Conservation (phyloP, 2,113 vertebrate genomes). For the Camelus dromedarius region DNA sequence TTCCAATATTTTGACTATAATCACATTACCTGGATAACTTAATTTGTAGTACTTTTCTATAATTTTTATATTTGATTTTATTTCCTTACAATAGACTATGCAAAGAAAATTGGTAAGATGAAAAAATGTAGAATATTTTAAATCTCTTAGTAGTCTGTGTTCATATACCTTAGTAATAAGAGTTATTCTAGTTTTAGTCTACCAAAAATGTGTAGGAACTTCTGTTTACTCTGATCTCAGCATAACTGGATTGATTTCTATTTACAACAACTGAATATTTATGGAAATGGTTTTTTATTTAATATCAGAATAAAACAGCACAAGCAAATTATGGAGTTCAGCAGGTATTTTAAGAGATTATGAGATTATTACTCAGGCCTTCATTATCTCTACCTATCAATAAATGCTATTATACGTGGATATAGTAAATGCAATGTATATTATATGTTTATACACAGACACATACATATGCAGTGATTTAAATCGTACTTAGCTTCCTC, state of each 20-base stretch:
- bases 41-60: neutral
- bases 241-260: neutral
- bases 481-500: neutral
- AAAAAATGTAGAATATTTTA: neutral
- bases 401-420: neutral
- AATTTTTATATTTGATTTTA: neutral
- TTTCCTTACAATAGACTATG: neutral
- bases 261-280: neutral
- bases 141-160: neutral
- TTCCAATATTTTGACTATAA: neutral
- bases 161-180: neutral
- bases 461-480: neutral
- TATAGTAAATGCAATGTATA: neutral
- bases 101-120: neutral
- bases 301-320: neutral
- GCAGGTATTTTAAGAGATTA: neutral
- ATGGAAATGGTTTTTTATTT: neutral
- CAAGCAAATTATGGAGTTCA: neutral
- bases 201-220: neutral
- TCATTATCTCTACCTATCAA: neutral
- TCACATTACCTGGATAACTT: neutral
- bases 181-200: neutral
- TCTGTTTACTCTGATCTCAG: neutral
- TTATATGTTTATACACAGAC: neutral
- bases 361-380: neutral